Base-by-base conservation (phyloP, 2,797 vertebrate species). In the Hafferia zeledoni region DNA sequence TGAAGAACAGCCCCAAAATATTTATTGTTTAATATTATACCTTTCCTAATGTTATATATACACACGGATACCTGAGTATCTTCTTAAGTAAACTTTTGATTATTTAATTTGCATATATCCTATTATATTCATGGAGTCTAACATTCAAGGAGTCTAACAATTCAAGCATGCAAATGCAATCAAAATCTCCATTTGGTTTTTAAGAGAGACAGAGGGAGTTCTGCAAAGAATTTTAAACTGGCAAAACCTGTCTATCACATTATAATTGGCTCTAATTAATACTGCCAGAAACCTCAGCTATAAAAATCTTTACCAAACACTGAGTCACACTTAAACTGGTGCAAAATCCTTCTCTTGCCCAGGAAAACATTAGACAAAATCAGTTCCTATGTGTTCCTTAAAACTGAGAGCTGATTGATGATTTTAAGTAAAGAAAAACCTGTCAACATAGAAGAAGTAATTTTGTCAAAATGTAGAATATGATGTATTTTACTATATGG, bases 241-340 rank as follows among this genome's bases (percentile, higher is more conserved):
- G 83, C 65, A 93, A 97, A 96, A 96, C 79, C 80, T 95, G 92
- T 88, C 91, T 95, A 90, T 96, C 95, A 90, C 89, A 30, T 76
- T 91, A 52, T 91, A 95, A 94, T 96, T 94, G 37, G 17, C 63
- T 94, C 79, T 94, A 96, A 97, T 96, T 96, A 93, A 96, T 94
- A 94, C 63, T 96, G 89, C 89, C 91, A 96, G 95, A 86, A 97
- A 56, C 65, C 67, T 79, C 85, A 93, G 91, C 85, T 96, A 93
- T 94, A 95, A 97, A 94, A 94, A 81, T 82, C 95, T 79, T 95
- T 82, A 96, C 55, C 63, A 96, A 93, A 94, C 94, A 94, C 61
- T 95, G 91, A 96, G 89, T 96, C 92, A 94, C 44, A 30, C 41
- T 90, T 79, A 86, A 93, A 90, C 33, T 74, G 37, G 76, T 90